Evolutionary conservation across 2,888 invertebrate genomes (phyloP).

Genomic region (Amblyteles armatorius): DNA sequence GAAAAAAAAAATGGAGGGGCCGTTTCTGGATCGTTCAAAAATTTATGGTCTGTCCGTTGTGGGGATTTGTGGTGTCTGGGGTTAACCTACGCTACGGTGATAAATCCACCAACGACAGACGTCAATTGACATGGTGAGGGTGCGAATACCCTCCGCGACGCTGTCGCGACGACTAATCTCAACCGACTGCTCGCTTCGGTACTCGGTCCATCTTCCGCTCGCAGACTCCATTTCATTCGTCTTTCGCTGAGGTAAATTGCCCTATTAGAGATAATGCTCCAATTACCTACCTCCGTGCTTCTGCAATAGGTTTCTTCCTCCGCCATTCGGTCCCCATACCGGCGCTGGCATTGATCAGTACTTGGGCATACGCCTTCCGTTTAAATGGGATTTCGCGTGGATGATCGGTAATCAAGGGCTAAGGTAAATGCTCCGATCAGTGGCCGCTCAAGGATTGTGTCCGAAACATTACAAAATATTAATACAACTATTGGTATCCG

Average conservation of each 20-base stretch:
- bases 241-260: neutral
- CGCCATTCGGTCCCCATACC: too few relatives aligned
- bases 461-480: too few relatives aligned
- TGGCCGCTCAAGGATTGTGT: too few relatives aligned
- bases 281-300: too few relatives aligned
- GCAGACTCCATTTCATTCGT: slow-evolving; percentile 19
- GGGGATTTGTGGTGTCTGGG: slow-evolving; percentile 8
- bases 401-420: too few relatives aligned
- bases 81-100: slow-evolving; percentile 38
- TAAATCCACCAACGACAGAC: slow-evolving; percentile 53
- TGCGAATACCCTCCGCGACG: slow-evolving; percentile 14
- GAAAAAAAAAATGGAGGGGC: neutral
- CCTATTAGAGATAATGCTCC: too few relatives aligned
- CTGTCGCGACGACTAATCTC: slow-evolving; percentile 47
- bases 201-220: slow-evolving; percentile 1
- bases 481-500: too few relatives aligned
- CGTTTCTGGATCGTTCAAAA: slow-evolving; percentile 21
- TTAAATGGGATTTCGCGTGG: too few relatives aligned
- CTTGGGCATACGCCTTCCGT: too few relatives aligned
- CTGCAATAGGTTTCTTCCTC: too few relatives aligned
- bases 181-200: slow-evolving; percentile 18
- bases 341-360: too few relatives aligned
- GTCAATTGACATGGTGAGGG: slow-evolving; percentile 33
- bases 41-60: slow-evolving; percentile 35
- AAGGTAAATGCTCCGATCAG: too few relatives aligned